A percentile compares a stretch with the other conserved stretches of the same genome.
phyloP scores from a whole-genome alignment of 2,888 invertebrate genomes.

The Conchocele bisecta region DNA sequence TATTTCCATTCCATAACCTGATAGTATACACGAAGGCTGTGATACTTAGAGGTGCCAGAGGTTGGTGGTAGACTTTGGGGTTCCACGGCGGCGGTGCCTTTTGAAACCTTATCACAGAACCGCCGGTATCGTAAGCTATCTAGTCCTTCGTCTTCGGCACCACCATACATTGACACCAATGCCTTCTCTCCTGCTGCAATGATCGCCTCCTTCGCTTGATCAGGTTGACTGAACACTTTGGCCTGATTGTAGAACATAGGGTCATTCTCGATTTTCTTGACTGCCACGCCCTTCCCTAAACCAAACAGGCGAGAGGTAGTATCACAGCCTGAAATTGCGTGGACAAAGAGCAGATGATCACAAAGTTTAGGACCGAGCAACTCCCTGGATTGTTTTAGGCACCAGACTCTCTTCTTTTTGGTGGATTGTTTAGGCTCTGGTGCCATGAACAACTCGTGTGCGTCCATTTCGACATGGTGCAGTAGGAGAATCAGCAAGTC shows the following conservation, averaged over 20 bases:
- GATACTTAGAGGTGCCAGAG: conserved; percentile 51
- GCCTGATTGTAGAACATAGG: no score
- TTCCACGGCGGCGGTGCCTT: conserved; percentile 37
- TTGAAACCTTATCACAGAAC: conserved; percentile 40
- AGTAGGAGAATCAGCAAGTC: conserved; percentile 65
- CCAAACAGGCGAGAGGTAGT: conserved; percentile 52
- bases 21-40: conserved; percentile 52
- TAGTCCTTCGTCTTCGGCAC: conserved; percentile 6
- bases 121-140: conserved; percentile 34
- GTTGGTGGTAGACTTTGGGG: conserved; percentile 61
- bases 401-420: conserved; percentile 34
- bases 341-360: conserved; percentile 39
- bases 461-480: no score
- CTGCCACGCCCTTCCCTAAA: conserved; percentile 37
- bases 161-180: no score
- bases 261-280: no score
- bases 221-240: no score
- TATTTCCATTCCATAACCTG: conserved; percentile 63
- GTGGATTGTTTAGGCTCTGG: no score
- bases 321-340: conserved; percentile 60
- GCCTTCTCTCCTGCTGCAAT: no score
- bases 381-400: conserved; percentile 33
- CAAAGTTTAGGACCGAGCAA: conserved; percentile 34
- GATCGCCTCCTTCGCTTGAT: no score
- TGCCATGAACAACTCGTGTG: no score